Evolutionary conservation across 2,113 vertebrate species (phyloP), one percentile per base, ranked within the genome.

Genomic region (Todiramphus chloris): DNA sequence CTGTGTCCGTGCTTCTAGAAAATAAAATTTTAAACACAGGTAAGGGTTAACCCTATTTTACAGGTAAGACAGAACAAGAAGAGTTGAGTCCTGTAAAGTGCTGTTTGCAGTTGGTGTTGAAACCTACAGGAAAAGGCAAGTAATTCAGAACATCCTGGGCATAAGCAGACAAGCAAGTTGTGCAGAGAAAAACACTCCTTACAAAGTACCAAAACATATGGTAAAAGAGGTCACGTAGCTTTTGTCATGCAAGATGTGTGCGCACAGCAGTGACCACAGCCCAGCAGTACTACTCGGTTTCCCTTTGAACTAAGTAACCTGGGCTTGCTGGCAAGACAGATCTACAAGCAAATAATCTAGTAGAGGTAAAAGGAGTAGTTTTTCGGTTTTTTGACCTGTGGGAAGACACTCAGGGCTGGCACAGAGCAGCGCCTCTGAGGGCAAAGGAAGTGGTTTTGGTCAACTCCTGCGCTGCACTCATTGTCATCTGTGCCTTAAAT

Each of bases 381-480:
- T 48, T 28, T 23, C 37, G 28, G 3, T 16, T 46, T 79, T 84
- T 88, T 84, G 58, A 62, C 16, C 28, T 66, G 60, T 56, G 41
- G 14, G 10, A 6, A 25, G 46, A 27, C 1, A 1, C 66, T 14
- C 25, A 4, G 55, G 10, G 4, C 25, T 2, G 37, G 5, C n/a
- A n/a, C 7, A 1, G 23, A 18, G 3, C 20, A 12, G 24, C 28
- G 21, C 5, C 44, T 11, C 44, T 2, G 28, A 44, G 24, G 56
- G 7, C 56, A 48, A 18, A 10, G 6, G 2, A 20, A 4, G 0
- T 18, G 0, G 11, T 30, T 17, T 7, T 8, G 7, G 20, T 50
- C 41, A 37, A 6, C n/a, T 17, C 15, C 6, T 16, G 12, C 0
- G 0, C 41, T 16, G 10, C 7, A 5, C 63, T 31, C 41, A 41